Conservation (phyloP, 2,888 invertebrate species). For the Conus canariensis region DNA sequence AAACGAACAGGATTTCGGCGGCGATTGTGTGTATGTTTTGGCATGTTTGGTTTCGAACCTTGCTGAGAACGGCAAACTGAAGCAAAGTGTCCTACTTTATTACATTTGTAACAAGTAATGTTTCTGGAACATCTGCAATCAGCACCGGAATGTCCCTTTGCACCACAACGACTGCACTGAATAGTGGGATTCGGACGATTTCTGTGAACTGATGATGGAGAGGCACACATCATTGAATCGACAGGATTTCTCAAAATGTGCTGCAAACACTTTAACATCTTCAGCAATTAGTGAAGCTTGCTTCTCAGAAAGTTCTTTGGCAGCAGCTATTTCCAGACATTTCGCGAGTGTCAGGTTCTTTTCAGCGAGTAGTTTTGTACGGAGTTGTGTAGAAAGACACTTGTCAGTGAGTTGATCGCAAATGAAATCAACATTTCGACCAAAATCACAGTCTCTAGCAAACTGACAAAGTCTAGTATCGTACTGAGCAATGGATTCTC, state of each 20-base stretch:
- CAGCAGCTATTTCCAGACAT: neutral
- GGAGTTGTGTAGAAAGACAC: neutral
- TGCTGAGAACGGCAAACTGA: neutral
- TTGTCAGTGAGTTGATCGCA: neutral
- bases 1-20: too few species aligned
- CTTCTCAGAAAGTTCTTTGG: neutral
- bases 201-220: too few species aligned
- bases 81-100: neutral
- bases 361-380: neutral
- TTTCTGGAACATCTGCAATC: slow-evolving; percentile 3
- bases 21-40: neutral
- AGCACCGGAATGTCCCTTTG: neutral
- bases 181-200: too few species aligned
- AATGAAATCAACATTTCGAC: neutral
- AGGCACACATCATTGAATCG: too few species aligned
- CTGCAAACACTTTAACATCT: neutral
- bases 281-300: neutral
- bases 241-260: neutral
- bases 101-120: neutral
- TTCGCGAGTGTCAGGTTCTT: neutral
- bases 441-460: neutral
- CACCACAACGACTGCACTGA: neutral
- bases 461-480: neutral
- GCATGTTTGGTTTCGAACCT: too few species aligned
- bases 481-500: neutral